These are phyloP conservation scores for Geotrupes spiniger DNA, from an alignment of 2,888 invertebrate genomes.

Conservation along the genomic window DNA sequence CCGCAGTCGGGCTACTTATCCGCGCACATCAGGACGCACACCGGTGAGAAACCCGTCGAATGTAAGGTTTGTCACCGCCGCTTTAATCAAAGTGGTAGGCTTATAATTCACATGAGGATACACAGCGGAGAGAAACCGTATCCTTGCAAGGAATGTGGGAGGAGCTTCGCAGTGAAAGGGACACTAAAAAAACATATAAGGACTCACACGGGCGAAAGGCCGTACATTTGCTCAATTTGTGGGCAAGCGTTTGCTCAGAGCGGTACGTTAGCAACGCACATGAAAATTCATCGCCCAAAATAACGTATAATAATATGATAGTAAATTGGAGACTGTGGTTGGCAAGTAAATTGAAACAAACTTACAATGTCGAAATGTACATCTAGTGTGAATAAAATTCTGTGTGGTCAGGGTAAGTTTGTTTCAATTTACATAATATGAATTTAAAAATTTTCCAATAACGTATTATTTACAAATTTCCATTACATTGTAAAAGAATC, in stretches of 20 bases:
- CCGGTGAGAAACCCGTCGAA: conserved; percentile 39
- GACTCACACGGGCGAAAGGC: conserved; percentile 42
- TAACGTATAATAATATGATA: conserved; percentile 8
- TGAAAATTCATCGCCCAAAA: conserved; percentile 39
- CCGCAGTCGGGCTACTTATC: conserved; percentile 39
- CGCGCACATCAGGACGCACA: conserved; percentile 41
- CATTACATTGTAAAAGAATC: too few species aligned
- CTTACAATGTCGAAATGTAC: too few species aligned
- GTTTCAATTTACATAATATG: too few species aligned
- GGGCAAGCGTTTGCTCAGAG: conserved; percentile 40
- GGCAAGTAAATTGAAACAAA: too few species aligned
- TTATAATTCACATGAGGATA: conserved; percentile 38
- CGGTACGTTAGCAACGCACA: conserved; percentile 39
- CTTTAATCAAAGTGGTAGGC: conserved; percentile 39
- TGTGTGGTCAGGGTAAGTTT: too few species aligned
- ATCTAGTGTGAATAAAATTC: too few species aligned
- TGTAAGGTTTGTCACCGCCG: conserved; percentile 36
- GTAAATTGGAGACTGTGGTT: too few species aligned
- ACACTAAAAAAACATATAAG: conserved; percentile 42
- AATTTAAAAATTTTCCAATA: too few species aligned
- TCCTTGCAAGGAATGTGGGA: conserved; percentile 38
- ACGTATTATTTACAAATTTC: too few species aligned
- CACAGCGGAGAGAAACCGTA: conserved; percentile 42
- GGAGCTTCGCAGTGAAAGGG: conserved; percentile 39
- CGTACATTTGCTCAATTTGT: conserved; percentile 39